Percentiles rank a stretch among this genome's conserved stretches.
Evolutionary conservation across 2,113 vertebrate genomes (phyloP).

Genomic region (Charina bottae): DNA sequence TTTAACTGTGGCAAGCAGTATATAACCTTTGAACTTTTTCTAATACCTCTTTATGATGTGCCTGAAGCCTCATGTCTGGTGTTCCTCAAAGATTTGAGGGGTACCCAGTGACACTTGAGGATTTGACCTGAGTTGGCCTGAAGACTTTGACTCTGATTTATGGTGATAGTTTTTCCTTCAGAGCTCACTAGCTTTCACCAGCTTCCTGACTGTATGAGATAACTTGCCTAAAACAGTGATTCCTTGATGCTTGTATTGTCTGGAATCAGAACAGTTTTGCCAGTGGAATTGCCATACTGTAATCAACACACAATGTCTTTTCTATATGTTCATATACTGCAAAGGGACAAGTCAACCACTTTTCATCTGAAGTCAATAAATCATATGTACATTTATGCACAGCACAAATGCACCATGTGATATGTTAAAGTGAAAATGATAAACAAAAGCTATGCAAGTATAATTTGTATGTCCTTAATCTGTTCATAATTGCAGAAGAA

Average conservation of each 20-base stretch:
- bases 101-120: not conserved
- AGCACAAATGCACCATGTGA: accelerated
- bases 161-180: not conserved
- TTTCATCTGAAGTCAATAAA: not conserved
- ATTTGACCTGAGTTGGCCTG: not conserved
- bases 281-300: not conserved
- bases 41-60: conserved; percentile 9
- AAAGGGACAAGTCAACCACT: not conserved
- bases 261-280: accelerated
- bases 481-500: not conserved
- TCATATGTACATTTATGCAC: accelerated
- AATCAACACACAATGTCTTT: accelerated
- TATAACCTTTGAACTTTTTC: conserved; percentile 3
- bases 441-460: not conserved
- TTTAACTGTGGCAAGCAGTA: conserved; percentile 7
- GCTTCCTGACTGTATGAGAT: accelerated
- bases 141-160: accelerated
- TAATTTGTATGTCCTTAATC: not conserved
- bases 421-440: not conserved
- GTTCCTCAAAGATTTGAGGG: not conserved
- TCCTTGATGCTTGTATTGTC: not conserved
- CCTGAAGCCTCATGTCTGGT: not conserved
- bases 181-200: not conserved
- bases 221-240: not conserved
- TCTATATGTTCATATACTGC: accelerated